phyloP scores from a whole-genome alignment of 1,140 invertebrate species.

The Drosophila lacteicornis region DNA sequence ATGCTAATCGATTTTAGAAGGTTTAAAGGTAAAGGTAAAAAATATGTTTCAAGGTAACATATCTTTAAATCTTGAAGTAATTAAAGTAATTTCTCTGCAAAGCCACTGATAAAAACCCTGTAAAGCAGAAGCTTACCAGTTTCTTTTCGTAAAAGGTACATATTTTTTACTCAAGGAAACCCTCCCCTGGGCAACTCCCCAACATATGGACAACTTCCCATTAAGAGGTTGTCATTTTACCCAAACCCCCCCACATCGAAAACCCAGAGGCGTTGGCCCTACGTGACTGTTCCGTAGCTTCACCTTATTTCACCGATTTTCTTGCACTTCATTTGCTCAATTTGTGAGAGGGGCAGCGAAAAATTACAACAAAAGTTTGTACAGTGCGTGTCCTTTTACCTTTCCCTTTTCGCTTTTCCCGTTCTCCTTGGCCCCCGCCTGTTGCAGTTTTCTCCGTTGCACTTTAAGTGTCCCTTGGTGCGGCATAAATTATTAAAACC shows the following conservation, averaged over 20 bases:
- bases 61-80: too few relatives aligned
- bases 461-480: constrained; percentile 66
- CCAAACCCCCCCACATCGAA: neutral
- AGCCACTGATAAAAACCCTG: neutral
- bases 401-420: neutral
- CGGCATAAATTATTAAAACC: constrained; percentile 76
- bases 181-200: constrained; percentile 4
- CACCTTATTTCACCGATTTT: constrained; percentile 25
- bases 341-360: constrained; percentile 39
- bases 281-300: constrained; percentile 31
- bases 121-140: too few relatives aligned
- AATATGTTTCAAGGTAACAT: neutral
- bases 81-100: neutral
- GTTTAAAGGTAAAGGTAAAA: neutral
- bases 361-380: constrained; percentile 52
- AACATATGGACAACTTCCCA: constrained; percentile 47
- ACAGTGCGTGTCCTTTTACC: constrained; percentile 20
- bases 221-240: constrained; percentile 39
- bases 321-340: constrained; percentile 75
- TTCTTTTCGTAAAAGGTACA: neutral
- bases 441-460: constrained; percentile 60
- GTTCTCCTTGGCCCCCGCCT: constrained; percentile 10
- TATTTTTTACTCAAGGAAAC: neutral
- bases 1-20: neutral
- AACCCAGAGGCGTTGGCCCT: constrained; percentile 16